Percentiles rank a stretch among this genome's conserved stretches.
Evolutionary conservation across 2,797 vertebrate genomes (phyloP).

Genomic region (Galago senegalensis): DNA sequence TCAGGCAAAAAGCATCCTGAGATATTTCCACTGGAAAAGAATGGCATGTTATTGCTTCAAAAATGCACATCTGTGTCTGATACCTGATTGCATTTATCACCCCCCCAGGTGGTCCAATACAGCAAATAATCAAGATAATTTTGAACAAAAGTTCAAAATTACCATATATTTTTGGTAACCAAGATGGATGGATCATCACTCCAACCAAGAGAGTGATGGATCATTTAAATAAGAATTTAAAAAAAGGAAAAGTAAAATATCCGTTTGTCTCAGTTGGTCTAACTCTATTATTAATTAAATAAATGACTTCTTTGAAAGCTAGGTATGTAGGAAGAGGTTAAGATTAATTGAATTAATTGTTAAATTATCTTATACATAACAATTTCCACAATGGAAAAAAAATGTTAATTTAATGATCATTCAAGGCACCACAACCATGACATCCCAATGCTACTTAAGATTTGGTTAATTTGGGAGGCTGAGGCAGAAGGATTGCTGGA

Average conservation of each 20-base stretch:
- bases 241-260: constrained; percentile 27
- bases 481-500: neutral
- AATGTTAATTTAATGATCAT: neutral
- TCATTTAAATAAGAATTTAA: constrained; percentile 16
- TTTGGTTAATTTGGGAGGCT: neutral
- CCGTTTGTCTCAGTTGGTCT: neutral
- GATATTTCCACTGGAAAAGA: neutral
- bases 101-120: neutral
- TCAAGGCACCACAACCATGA: neutral
- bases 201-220: neutral
- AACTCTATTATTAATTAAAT: neutral
- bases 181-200: neutral
- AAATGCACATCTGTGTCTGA: neutral
- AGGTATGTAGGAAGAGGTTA: neutral
- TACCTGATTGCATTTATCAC: neutral
- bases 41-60: neutral
- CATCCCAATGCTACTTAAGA: constrained; percentile 16
- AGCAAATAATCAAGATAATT: neutral
- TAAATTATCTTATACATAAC: neutral
- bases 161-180: neutral
- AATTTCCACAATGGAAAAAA: neutral
- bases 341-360: neutral
- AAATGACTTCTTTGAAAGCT: constrained; percentile 2
- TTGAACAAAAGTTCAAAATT: neutral
- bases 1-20: neutral